Evolutionary conservation across 2,113 vertebrate species (phyloP), one percentile per base, ranked within the genome.

Genomic region (Triplophysa tibetana): DNA sequence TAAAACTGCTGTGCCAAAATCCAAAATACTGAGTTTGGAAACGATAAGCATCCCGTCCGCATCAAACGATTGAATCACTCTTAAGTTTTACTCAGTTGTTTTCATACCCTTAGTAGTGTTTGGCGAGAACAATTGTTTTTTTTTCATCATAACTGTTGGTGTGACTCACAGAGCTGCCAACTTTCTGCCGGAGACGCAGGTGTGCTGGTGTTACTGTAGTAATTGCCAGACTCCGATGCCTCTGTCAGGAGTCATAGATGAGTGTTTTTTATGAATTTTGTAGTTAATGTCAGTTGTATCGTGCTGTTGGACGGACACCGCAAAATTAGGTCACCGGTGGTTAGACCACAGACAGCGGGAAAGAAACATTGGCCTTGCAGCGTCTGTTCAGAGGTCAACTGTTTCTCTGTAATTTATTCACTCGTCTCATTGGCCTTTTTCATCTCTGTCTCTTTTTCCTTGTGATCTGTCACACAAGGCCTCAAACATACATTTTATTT

Each of bases 191-290:
- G 10, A 74, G n/a, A 75, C 16, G 10, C 61, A 65, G 43, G 61
- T 65, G 74, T 54, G 74, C 21, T 77, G 74, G 72, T 63, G 72
- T 75, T 58, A 61, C 16, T 50, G 41, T 19, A 24, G 24, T 54
- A 14, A 56, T 61, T 33, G 70, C 70, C n/a, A 6, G 52, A 33
- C 41, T 56, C 45, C 10, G 9, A 23, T 45, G 72, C 4, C 41
- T 62, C 58, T 75, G 19, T 63, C 6, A 38, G 58, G 38, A 62
- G 72, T 75, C 29, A 63, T 26, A 63, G 58, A 75, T 75, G 72
- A 75, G 58, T 48, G 26, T 58, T 60, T 75, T 43, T 63, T 29
- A 26, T 50, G 58, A 62, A 21, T 75, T 79, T 45, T 79, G 56
- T 79, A 23, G 72, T 29, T 63, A 63, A 62, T 58, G 58, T 75